phyloP scores from a whole-genome alignment of 2,888 invertebrate species.

The Adelognathus sp. region DNA sequence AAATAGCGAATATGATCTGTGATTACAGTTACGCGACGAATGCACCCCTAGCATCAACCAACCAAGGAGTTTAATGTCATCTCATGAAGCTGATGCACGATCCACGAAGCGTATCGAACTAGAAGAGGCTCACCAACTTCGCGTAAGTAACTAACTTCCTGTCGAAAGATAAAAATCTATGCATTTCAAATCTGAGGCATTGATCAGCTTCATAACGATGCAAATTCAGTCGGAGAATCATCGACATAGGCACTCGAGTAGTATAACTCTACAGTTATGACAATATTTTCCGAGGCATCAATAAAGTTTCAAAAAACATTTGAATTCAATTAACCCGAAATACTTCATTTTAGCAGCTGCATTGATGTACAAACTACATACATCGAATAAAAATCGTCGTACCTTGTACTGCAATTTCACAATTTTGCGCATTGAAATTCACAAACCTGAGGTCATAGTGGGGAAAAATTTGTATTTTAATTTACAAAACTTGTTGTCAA shows the following conservation, averaged over 20 bases:
- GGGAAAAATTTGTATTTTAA: too few species aligned
- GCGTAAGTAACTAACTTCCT: neutral
- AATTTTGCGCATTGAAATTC: too few species aligned
- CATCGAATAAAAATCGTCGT: too few species aligned
- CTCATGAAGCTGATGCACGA: conserved; percentile 21
- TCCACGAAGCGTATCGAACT: neutral
- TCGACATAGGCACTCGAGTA: neutral
- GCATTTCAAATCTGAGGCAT: neutral
- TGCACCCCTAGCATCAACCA: neutral
- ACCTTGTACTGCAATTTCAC: too few species aligned
- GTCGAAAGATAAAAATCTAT: neutral
- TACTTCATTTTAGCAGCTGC: too few species aligned
- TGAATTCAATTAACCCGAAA: too few species aligned
- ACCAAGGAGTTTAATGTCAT: conserved; percentile 19
- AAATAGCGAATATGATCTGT: neutral
- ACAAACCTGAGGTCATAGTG: too few species aligned
- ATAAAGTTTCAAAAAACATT: too few species aligned
- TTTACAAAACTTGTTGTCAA: too few species aligned
- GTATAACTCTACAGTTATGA: neutral
- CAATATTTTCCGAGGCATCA: neutral
- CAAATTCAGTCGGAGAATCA: neutral
- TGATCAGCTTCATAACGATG: neutral
- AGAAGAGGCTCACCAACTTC: neutral
- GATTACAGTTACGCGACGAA: neutral
- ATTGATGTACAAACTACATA: too few species aligned